Conservation (phyloP, 37 sponge, comb jelly and placozoan genomes). For the Beroe ovata region DNA sequence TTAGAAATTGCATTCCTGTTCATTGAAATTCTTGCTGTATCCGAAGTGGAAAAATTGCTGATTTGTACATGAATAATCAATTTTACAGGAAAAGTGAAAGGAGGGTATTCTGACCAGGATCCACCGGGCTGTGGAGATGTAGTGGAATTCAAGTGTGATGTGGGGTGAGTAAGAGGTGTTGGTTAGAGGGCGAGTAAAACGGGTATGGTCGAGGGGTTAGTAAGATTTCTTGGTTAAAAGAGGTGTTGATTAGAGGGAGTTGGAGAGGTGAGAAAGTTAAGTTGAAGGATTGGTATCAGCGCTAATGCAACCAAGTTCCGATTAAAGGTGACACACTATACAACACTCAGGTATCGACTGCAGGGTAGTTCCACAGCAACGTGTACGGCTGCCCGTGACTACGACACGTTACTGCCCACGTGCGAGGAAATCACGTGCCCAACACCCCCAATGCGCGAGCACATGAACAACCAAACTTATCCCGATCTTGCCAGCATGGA, state of each 20-base stretch:
- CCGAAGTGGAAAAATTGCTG: too few species aligned
- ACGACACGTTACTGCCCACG: slow-evolving; percentile 6
- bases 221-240: too few species aligned
- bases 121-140: slow-evolving; percentile 6
- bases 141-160: slow-evolving; percentile 8
- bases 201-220: too few species aligned
- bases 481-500: neutral
- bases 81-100: neutral
- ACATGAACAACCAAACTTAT: slow-evolving; percentile 10
- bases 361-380: neutral
- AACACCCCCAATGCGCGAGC: neutral
- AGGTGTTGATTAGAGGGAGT: too few species aligned
- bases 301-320: too few species aligned
- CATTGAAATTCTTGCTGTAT: too few species aligned
- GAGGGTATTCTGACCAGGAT: neutral
- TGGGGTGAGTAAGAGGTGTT: too few species aligned
- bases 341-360: slow-evolving; percentile 1
- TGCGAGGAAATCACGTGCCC: slow-evolving; percentile 37
- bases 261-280: neutral
- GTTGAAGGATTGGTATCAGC: too few species aligned
- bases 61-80: too few species aligned
- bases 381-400: neutral
- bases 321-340: too few species aligned
- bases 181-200: too few species aligned
- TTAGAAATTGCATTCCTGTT: too few species aligned